Evolutionary conservation across 2,113 vertebrate genomes (phyloP), one percentile per base, ranked within the genome.

Genomic region (Connochaetes taurinus): DNA sequence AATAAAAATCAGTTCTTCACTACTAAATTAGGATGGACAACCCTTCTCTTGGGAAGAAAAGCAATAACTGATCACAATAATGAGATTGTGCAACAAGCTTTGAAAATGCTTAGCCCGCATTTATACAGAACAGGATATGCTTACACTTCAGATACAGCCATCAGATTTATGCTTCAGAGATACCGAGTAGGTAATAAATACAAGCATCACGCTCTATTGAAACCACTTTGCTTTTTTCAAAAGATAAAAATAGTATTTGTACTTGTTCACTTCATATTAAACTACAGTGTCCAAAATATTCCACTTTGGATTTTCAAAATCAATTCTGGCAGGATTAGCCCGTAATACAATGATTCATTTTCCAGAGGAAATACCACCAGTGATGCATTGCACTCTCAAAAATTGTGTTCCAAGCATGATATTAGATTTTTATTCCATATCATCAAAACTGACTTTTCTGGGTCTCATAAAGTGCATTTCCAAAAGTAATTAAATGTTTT

Each of bases 311-410:
- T 97, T 97, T 43, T 40, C 88, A 97, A 93, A 98, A 96, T 95
- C 60, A 92, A 92, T 76, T 55, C 60, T 83, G 87, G 74, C 29
- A 97, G 85, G 58, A 94, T 91, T 98, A 96, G 81, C 87, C 71
- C 64, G 36, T 95, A 96, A 97, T 85, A 94, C 53, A 97, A 95
- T 95, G 94, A 98, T 93, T 98, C 45, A 97, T 96, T 98, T 96
- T 97, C 87, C 93, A 97, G 98, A 98, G 94, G 87, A 98, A 98
- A 98, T 94, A 97, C 55, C 50, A 95, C 89, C 45, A 97, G 45
- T 52, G 94, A 95, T 82, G 43, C 90, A 96, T 71, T 31, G 21
- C 95, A 53, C 74, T 98, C 83, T 98, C 94, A 97, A 97, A 86
- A 91, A 94, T 60, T 95, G 87, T 96, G 95, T 98, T 97, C 83